phyloP scores from a whole-genome alignment of 2,888 invertebrate genomes.

The Philonicus albiceps region DNA sequence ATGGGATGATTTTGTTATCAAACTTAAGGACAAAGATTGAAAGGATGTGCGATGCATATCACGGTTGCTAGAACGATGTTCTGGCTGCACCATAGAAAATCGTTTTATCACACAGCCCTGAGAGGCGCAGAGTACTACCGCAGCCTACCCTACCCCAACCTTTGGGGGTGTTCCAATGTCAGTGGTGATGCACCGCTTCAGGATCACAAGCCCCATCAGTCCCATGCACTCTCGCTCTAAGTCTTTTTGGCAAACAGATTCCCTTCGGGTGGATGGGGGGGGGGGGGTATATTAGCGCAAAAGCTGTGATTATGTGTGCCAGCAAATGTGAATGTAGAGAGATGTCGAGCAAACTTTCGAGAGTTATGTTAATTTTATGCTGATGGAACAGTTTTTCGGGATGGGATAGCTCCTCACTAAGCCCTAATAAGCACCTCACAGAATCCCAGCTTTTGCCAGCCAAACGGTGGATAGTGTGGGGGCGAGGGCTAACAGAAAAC shows the following conservation, averaged over 20 bases:
- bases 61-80: neutral
- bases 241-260: neutral
- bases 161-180: neutral
- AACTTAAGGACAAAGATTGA: slow-evolving; percentile 20
- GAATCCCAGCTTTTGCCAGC: neutral
- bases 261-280: neutral
- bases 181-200: neutral
- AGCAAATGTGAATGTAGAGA: slow-evolving; percentile 8
- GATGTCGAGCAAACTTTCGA: slow-evolving; percentile 20
- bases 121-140: neutral
- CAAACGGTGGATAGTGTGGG: neutral
- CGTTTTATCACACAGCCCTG: neutral
- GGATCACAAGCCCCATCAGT: neutral
- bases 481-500: neutral
- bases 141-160: neutral
- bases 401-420: neutral
- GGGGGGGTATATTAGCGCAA: slow-evolving; percentile 8
- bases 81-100: neutral
- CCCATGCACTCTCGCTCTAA: neutral
- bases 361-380: slow-evolving; percentile 38
- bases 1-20: slow-evolving; percentile 22
- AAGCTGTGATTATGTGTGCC: slow-evolving; percentile 16
- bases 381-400: slow-evolving; percentile 12
- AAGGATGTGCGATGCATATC: neutral
- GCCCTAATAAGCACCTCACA: slow-evolving; percentile 15